Base-by-base conservation (phyloP, 2,113 vertebrate species). In the Dryoscopus gambensis region DNA sequence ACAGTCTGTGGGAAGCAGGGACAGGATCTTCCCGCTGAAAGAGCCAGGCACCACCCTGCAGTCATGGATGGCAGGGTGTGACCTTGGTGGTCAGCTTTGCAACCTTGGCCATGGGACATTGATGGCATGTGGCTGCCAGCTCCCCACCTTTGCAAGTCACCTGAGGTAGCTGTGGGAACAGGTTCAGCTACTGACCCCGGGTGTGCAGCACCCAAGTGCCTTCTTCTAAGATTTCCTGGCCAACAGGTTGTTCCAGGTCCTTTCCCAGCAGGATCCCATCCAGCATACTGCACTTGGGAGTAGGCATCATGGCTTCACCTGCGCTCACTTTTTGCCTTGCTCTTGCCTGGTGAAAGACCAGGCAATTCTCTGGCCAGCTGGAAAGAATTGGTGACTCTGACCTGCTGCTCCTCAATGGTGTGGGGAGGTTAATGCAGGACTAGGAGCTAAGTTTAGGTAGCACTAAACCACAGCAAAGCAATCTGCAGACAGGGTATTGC, bases 1-100 rank as follows among this genome's bases (percentile, higher is more conserved):
- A 62, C 16, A 15, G 20, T 59, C 79, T 1, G 1, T 5, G 2
- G 55, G 31, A 92, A 89, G 53, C 0, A 0, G 44, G 22, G 16
- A 85, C 0, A 4, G 10, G 49, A 83, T 80, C 67, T 83, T 87
- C 22, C 25, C 15, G 17, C 24, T 17, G 18, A 40, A 83, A 39
- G 28, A 73, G 28, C 2, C 19, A 47, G n/a, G 22, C 17, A 53
- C 16, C 19, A 52, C 44, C 19, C 47, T 19, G 13, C 11, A 17
- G 22, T 42, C 47, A n/a, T 12, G 16, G 10, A 25, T 50, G 30
- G 46, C 73, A 52, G 8, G 4, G 3, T 20, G 16, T 76, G 28
- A 60, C 27, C 14, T 59, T 59, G 33, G 35, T 59, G 69, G n/a
- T 21, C 59, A 44, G 50, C 21, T 62, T 57, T 2, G 1, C 31